Conservation (phyloP, 2,888 invertebrate genomes). For the Microctonus aethiopoides region DNA sequence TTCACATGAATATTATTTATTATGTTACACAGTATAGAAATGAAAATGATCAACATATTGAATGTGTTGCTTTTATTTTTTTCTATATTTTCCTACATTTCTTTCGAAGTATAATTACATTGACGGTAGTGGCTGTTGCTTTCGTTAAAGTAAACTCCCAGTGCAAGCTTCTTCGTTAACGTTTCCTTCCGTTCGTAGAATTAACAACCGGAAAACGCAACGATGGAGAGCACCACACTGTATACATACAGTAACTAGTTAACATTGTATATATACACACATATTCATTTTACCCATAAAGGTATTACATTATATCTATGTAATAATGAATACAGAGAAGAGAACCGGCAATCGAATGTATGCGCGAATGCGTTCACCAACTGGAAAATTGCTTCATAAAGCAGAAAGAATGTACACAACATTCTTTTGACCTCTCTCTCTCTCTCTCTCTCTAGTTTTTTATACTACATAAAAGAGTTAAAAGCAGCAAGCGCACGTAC, state of each 20-base stretch:
- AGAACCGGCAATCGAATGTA: conserved; percentile 27
- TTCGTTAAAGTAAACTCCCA: conserved; percentile 11
- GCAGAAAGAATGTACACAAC: conserved; percentile 17
- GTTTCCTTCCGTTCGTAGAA: conserved; percentile 38
- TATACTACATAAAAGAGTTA: not conserved
- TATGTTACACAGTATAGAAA: too few relatives aligned
- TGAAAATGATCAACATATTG: too few relatives aligned
- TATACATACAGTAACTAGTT: not conserved
- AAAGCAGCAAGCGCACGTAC: not conserved
- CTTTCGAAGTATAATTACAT: conserved; percentile 18
- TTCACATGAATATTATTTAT: too few relatives aligned
- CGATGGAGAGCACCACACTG: conserved; percentile 6
- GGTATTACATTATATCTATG: not conserved
- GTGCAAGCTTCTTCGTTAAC: conserved; percentile 39
- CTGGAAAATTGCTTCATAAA: conserved; percentile 45
- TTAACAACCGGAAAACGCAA: conserved; percentile 39
- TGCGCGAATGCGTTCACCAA: conserved; percentile 41
- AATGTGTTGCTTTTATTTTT: not conserved
- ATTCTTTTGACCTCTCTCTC: not conserved
- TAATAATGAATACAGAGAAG: not conserved
- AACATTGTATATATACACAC: not conserved
- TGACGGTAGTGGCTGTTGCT: conserved; percentile 16
- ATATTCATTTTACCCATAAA: not conserved
- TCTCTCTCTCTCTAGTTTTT: not conserved
- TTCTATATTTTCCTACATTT: conserved; percentile 6